These are phyloP conservation scores for Troides oblongomaculatus DNA, from an alignment of 2,888 invertebrate species.

Conservation along the genomic window DNA sequence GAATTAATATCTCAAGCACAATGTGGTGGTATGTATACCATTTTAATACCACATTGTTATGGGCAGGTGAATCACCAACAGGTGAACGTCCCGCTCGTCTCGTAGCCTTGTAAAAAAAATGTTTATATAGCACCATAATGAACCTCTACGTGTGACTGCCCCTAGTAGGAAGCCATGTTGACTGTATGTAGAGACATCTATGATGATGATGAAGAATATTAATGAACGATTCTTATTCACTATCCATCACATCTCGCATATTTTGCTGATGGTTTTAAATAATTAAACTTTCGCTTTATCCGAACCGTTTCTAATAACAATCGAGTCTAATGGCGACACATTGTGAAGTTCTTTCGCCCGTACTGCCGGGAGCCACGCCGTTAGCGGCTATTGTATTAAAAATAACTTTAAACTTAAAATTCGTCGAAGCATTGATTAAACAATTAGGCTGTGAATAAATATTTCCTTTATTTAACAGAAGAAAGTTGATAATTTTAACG, in stretches of 20 bases:
- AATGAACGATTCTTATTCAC: conserved; percentile 18
- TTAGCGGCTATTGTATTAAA: conserved; percentile 8
- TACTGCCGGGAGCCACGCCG: background rate
- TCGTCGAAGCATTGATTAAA: background rate
- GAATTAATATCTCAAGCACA: no score
- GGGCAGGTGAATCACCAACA: no score
- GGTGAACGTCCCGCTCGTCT: no score
- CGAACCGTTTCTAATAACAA: conserved; percentile 17
- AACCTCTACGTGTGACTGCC: no score
- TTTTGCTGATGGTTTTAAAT: conserved; percentile 7
- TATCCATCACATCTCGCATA: conserved; percentile 10
- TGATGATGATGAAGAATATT: conserved; percentile 6
- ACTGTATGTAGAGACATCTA: no score
- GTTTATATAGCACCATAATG: no score
- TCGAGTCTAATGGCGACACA: conserved; percentile 13
- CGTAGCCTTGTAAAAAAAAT: no score
- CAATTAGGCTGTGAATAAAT: background rate
- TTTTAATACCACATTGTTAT: no score
- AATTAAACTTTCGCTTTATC: conserved; percentile 23
- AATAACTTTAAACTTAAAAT: background rate
- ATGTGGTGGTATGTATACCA: no score
- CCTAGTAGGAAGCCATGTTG: no score
- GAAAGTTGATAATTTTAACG: background rate
- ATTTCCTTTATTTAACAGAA: background rate
- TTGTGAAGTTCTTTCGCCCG: background rate